These are phyloP conservation scores for Peromyscus attwateri DNA, from an alignment of 2,797 vertebrate species.

Conservation along the genomic window DNA sequence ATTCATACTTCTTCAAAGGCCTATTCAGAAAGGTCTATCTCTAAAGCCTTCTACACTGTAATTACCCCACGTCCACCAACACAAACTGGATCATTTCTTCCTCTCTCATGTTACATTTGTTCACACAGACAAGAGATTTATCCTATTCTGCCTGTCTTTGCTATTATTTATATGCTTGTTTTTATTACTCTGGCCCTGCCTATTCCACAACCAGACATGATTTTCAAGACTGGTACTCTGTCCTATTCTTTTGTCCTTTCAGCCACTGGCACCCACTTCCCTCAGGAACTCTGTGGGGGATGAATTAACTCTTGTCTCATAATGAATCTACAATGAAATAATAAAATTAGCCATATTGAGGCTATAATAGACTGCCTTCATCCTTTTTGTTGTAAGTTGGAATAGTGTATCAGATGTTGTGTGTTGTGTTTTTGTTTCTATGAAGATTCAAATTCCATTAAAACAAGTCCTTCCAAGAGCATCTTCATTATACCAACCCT, in stretches of 20 bases:
- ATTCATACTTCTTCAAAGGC: not conserved
- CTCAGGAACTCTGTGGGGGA: not conserved
- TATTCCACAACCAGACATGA: not conserved
- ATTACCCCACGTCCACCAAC: not conserved
- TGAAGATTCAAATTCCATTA: not conserved
- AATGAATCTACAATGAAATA: not conserved
- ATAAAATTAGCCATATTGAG: not conserved
- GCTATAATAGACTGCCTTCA: not conserved
- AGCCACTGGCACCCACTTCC: not conserved
- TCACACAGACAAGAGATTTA: not conserved
- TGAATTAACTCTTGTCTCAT: not conserved
- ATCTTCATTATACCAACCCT: not conserved
- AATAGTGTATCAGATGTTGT: not conserved
- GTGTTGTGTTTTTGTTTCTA: not conserved
- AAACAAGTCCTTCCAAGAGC: not conserved
- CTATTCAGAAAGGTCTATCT: not conserved
- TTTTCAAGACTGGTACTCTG: not conserved
- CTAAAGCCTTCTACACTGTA: not conserved
- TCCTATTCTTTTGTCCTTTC: not conserved
- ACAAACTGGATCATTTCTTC: not conserved
- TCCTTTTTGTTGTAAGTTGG: not conserved
- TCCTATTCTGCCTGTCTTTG: not conserved
- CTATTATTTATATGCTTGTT: not conserved
- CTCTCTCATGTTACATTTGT: not conserved
- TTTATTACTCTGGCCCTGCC: not conserved